phyloP scores from a whole-genome alignment of 2,888 invertebrate species.

The Drosophila flavopinicola region DNA sequence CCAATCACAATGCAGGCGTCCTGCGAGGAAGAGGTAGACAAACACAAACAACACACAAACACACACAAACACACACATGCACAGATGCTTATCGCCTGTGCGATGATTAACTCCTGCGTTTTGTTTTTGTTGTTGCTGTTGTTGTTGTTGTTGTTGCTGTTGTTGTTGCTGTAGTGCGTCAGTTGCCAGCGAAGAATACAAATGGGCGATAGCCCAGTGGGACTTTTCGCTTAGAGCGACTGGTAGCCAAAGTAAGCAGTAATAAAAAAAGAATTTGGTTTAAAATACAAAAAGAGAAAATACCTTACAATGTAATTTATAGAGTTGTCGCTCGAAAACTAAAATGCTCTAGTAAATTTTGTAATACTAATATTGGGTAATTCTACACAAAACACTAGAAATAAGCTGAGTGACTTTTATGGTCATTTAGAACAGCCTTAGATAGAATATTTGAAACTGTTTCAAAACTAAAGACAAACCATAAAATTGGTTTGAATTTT shows the following conservation, averaged over 20 bases:
- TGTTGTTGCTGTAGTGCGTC: slow-evolving; percentile 22
- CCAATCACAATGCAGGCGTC: slow-evolving; percentile 47
- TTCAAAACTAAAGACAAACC: no score
- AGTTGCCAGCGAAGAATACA: slow-evolving; percentile 16
- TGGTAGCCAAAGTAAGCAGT: neutral
- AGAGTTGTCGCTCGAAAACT: no score
- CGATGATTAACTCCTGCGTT: slow-evolving; percentile 50
- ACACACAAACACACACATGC: slow-evolving; percentile 10
- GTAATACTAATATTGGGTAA: no score
- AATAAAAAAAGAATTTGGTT: no score
- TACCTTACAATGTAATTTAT: no score
- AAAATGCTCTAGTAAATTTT: no score
- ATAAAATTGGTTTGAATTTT: no score
- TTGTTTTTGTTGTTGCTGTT: slow-evolving; percentile 1
- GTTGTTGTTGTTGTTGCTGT: slow-evolving; percentile 12
- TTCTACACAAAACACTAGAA: no score
- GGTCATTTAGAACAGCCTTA: no score
- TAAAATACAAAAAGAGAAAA: no score
- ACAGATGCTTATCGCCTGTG: slow-evolving; percentile 36
- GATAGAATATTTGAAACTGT: no score
- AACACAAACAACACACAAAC: neutral
- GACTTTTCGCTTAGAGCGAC: slow-evolving; percentile 2
- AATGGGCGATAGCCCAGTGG: slow-evolving; percentile 23
- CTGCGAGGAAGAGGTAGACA: slow-evolving; percentile 39
- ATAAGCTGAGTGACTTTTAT: no score